A percentile compares a stretch with the other conserved stretches of the same genome.
phyloP scores from a whole-genome alignment of 2,888 invertebrate species.

The Microchrysa polita region DNA sequence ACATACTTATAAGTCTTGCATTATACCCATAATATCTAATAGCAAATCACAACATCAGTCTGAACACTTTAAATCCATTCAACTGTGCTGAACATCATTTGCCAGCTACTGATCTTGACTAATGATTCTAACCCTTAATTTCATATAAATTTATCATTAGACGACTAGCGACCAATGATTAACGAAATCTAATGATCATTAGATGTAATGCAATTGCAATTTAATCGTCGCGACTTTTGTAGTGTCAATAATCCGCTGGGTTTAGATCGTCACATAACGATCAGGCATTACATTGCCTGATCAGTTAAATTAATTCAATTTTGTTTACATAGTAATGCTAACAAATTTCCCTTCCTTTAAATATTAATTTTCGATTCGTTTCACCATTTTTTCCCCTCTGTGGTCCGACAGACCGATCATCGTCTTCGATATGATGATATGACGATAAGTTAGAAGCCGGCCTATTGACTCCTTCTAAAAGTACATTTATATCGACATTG shows the following conservation, averaged over 20 bases:
- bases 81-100: neutral
- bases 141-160: slow-evolving; percentile 24
- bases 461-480: neutral
- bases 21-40: too few species aligned
- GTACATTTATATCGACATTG: neutral
- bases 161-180: slow-evolving; percentile 6
- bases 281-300: too few species aligned
- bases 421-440: slow-evolving; percentile 3
- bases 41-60: neutral
- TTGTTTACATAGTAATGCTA: slow-evolving; percentile 27
- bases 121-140: slow-evolving; percentile 15
- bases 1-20: too few species aligned
- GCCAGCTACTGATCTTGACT: slow-evolving; percentile 24
- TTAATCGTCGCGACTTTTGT: neutral
- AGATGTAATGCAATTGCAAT: slow-evolving; percentile 16
- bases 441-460: too few species aligned
- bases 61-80: neutral
- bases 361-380: slow-evolving; percentile 15
- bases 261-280: neutral
- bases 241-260: neutral
- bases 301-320: neutral
- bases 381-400: neutral
- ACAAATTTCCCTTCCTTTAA: slow-evolving; percentile 15
- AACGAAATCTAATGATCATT: neutral
- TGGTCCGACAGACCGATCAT: neutral